Evolutionary conservation across 2,113 vertebrate genomes (phyloP).

Genomic region (Tauraco erythrolophus): DNA sequence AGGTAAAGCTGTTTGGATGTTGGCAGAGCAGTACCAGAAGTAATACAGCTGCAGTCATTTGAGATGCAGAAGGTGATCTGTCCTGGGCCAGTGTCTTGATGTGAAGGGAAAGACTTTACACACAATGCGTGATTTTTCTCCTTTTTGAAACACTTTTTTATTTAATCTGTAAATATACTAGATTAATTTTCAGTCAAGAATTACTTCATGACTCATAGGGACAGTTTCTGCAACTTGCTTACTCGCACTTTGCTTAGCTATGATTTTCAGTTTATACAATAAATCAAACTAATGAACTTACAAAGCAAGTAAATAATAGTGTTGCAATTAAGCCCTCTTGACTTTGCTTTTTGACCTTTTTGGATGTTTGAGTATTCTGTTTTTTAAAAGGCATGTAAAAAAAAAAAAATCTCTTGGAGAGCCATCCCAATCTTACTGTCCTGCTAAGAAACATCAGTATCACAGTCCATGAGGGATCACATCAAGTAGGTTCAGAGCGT

Average conservation of each 20-base stretch:
- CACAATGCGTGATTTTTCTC: background rate
- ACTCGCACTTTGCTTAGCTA: background rate
- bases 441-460: background rate
- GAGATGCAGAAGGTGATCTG: background rate
- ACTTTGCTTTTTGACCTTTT: background rate
- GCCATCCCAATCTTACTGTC: background rate
- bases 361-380: background rate
- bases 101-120: background rate
- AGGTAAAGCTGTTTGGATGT: background rate
- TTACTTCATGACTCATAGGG: background rate
- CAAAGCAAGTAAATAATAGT: background rate
- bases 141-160: background rate
- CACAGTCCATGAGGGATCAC: fast-evolving
- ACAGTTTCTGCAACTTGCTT: background rate
- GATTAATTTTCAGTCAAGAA: background rate
- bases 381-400: background rate
- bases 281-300: background rate
- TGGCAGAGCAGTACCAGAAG: background rate
- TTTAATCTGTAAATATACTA: background rate
- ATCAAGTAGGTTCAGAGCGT: background rate
- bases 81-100: background rate
- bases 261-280: background rate
- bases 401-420: background rate
- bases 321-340: background rate
- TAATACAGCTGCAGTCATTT: background rate